A percentile compares a stretch with the other conserved stretches of the same genome.
Conservation (phyloP, 2,113 vertebrate genomes). For the Burhinus oedicnemus region DNA sequence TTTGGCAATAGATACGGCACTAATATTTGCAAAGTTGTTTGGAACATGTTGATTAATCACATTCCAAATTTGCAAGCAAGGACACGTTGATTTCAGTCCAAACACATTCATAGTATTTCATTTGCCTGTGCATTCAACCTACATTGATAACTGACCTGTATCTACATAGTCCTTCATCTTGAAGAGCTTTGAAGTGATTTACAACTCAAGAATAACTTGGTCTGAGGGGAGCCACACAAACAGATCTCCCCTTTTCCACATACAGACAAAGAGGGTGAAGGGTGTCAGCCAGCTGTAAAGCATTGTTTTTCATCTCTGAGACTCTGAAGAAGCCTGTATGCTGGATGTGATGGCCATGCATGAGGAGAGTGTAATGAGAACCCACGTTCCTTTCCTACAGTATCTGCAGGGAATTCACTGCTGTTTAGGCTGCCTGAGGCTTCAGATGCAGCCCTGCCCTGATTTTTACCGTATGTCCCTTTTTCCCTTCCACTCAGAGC, state of each 20-base stretch:
- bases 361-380: neutral
- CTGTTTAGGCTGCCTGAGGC: neutral
- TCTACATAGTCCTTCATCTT: neutral
- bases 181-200: neutral
- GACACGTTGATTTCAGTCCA: neutral
- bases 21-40: neutral
- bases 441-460: neutral
- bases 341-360: neutral
- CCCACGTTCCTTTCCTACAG: neutral
- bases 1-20: neutral
- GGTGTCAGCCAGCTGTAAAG: neutral
- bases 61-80: neutral
- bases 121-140: neutral
- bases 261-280: neutral
- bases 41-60: neutral
- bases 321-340: neutral
- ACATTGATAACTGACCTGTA: neutral
- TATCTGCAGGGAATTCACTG: neutral
- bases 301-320: neutral
- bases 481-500: neutral
- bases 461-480: neutral
- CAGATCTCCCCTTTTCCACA: accelerated
- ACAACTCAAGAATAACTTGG: neutral
- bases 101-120: neutral
- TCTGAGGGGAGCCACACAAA: neutral